phyloP scores from a whole-genome alignment of 2,888 invertebrate species.

The Sisyra nigra region DNA sequence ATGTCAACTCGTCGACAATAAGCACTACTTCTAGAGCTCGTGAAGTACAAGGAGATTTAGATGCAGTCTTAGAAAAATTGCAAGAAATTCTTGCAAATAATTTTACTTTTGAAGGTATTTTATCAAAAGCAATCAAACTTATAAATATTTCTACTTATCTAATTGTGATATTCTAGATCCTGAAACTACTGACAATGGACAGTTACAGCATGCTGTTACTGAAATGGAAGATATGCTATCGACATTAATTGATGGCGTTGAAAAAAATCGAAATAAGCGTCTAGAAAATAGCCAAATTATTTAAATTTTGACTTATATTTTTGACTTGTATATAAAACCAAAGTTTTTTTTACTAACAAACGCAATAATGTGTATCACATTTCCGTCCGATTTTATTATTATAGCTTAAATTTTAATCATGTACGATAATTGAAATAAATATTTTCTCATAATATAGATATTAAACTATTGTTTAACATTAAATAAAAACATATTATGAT shows the following conservation, averaged over 20 bases:
- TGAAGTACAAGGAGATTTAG: conserved; percentile 46
- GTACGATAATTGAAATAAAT: no score
- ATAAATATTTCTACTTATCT: neutral
- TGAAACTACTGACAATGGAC: conserved; percentile 45
- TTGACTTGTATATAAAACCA: no score
- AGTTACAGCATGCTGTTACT: conserved; percentile 47
- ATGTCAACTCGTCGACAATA: conserved; percentile 7
- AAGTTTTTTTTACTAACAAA: no score
- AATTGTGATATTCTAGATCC: conserved; percentile 17
- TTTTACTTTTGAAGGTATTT: conserved; percentile 43
- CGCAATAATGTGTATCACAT: no score
- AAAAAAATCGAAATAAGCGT: conserved; percentile 31
- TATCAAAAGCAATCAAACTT: neutral
- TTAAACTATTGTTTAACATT: no score
- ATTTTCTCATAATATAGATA: no score
- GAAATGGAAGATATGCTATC: conserved; percentile 55
- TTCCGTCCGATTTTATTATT: no score
- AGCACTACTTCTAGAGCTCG: conserved; percentile 19
- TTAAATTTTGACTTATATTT: no score
- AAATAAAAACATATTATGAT: no score
- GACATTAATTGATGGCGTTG: conserved; percentile 48
- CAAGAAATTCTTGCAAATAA: conserved; percentile 56
- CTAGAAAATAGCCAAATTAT: no score
- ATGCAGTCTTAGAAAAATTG: conserved; percentile 48
- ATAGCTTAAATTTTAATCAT: no score